Evolutionary conservation across 37 sponge, comb jelly and placozoan species (phyloP), one percentile per base, ranked within the genome.

Genomic region (Lycopodina hypogea): DNA sequence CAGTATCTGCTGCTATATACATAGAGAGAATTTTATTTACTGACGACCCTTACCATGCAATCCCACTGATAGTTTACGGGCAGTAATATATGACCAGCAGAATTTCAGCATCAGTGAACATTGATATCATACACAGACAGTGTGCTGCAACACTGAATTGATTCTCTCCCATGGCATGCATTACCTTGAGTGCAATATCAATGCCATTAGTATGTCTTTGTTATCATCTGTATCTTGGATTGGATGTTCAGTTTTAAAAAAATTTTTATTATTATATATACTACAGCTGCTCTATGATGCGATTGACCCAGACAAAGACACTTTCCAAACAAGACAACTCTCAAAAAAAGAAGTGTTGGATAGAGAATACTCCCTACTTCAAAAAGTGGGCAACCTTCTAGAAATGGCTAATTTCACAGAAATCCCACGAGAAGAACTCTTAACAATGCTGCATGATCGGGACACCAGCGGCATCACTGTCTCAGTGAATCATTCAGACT

Each of bases 271-370:
- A 9, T 45, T 45, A 9, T 45, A n/a, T n/a, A n/a, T n/a, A n/a
- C 48, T 6, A 45, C 42, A 95, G 95, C 24, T 69, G 0, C 81
- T 88, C 57, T 96, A 91, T 77, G 97, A 96, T 71, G 38, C 26
- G 11, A 50, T 96, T 70, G 92, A 96, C 37, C 97, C 97, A 22
- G 97, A 96, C 75, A 96, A 94, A 71, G 97, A 96, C 75, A 94
- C 95, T 18, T 36, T 82, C 41, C 57, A 74, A 48, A 78, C 88
- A 11, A 73, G 64, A 24, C 35, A 72, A 18, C 72, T 94, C 48
- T 56, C 82, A 30, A 59, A 74, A 18, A 86, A 91, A 36, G 92
- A 96, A 64, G 64, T 78, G 0, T 80, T 93, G 32, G 97, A 90
- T 35, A 55, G 76, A 4, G 97, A 96, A 67, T 88, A 81, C 68